Conservation (phyloP, 2,888 invertebrate species). For the Drosophila nr. perissopoda region DNA sequence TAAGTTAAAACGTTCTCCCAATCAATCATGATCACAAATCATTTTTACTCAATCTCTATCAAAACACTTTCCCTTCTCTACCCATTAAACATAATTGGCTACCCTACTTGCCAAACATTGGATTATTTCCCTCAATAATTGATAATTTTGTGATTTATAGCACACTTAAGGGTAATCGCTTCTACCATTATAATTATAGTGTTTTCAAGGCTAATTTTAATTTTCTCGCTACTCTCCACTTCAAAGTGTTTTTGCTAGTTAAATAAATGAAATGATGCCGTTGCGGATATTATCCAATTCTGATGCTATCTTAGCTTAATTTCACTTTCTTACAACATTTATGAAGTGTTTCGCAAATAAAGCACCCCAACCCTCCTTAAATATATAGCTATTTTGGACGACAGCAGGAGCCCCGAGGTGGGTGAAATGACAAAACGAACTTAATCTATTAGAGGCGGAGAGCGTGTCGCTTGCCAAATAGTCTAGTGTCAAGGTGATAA, state of each 20-base stretch:
- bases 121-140: background rate
- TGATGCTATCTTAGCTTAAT: slow-evolving; percentile 41
- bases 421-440: slow-evolving; percentile 71
- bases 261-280: slow-evolving; percentile 45
- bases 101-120: background rate
- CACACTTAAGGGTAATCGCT: background rate
- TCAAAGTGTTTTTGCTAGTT: background rate
- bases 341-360: slow-evolving; percentile 31
- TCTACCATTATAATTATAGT: background rate
- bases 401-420: slow-evolving; percentile 37
- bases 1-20: background rate
- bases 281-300: slow-evolving; percentile 58
- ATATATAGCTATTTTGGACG: slow-evolving; percentile 3
- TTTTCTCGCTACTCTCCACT: background rate
- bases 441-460: slow-evolving; percentile 68
- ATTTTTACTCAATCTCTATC: background rate
- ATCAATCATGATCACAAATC: background rate
- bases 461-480: slow-evolving; percentile 48
- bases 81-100: background rate
- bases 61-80: background rate
- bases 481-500: slow-evolving; percentile 72
- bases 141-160: background rate
- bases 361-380: background rate
- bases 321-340: slow-evolving; percentile 27
- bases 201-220: background rate